phyloP scores from a whole-genome alignment of 2,888 invertebrate species.

The Automeris io region DNA sequence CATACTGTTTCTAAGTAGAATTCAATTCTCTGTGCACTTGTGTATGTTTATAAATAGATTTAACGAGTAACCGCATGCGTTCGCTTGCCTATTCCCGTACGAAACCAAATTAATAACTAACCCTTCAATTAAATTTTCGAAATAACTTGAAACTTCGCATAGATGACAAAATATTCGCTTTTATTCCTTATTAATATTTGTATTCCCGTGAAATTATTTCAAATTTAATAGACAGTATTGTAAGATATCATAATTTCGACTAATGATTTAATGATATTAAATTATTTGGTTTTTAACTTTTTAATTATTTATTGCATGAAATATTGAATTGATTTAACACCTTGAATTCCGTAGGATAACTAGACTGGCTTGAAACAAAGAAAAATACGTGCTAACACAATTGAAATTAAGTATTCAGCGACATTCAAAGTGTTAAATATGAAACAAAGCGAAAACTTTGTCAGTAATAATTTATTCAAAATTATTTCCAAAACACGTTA shows the following conservation, averaged over 20 bases:
- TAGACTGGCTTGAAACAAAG: too few species aligned
- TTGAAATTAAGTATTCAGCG: too few species aligned
- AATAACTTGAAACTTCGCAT: neutral
- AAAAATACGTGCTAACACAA: too few species aligned
- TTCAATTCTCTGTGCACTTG: slow-evolving; percentile 3
- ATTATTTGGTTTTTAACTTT: too few species aligned
- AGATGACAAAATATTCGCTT: slow-evolving; percentile 1
- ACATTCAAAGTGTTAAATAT: too few species aligned
- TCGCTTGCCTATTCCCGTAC: slow-evolving; percentile 31
- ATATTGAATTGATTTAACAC: too few species aligned
- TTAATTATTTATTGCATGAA: too few species aligned
- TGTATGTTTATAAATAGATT: slow-evolving; percentile 8
- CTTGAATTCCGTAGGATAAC: too few species aligned
- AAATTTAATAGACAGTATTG: neutral
- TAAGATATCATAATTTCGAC: too few species aligned
- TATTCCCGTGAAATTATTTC: neutral
- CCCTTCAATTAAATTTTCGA: slow-evolving; percentile 3
- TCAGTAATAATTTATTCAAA: slow-evolving; percentile 19
- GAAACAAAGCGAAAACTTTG: slow-evolving; percentile 29
- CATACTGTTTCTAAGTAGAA: neutral
- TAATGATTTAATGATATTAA: too few species aligned
- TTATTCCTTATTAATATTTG: neutral
- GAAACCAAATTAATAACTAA: slow-evolving; percentile 16
- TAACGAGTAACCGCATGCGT: slow-evolving; percentile 33
- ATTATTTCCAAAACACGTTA: slow-evolving; percentile 44